These are phyloP conservation scores for Willisornis vidua DNA, from an alignment of 2,113 vertebrate species.

Conservation along the genomic window DNA sequence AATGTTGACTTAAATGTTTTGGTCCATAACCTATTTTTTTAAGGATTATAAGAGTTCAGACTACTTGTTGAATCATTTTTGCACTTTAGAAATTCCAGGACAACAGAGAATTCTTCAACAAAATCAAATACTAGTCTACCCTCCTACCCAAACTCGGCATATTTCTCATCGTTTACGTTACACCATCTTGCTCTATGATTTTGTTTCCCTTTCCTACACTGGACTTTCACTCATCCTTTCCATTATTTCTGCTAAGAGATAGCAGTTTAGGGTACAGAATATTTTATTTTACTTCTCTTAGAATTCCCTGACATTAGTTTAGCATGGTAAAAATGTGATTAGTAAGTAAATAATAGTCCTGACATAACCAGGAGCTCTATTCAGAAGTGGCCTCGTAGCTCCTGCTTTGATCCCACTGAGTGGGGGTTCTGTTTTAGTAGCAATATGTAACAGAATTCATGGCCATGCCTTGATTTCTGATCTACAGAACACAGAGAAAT, in stretches of 20 bases:
- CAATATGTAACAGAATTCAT: background rate
- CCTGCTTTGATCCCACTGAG: background rate
- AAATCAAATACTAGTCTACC: background rate
- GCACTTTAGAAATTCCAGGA: background rate
- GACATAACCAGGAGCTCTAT: background rate
- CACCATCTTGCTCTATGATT: background rate
- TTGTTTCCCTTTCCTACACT: background rate
- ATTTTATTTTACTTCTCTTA: constrained; percentile 5
- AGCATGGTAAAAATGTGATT: background rate
- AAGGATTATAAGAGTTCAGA: background rate
- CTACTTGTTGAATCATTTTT: background rate
- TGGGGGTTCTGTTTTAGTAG: background rate
- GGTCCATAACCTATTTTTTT: background rate
- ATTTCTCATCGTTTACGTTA: background rate
- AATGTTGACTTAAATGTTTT: background rate
- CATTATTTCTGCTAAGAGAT: background rate
- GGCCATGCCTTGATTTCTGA: background rate
- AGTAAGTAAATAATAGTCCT: constrained; percentile 1
- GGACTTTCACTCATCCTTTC: background rate
- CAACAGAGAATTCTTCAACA: background rate
- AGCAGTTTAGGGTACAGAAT: background rate
- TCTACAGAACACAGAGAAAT: background rate
- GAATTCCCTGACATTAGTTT: background rate
- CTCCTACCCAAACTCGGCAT: background rate
- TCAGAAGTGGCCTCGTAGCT: background rate